These are phyloP conservation scores for Phragmatobia fuliginosa DNA, from an alignment of 2,888 invertebrate genomes.

Conservation along the genomic window DNA sequence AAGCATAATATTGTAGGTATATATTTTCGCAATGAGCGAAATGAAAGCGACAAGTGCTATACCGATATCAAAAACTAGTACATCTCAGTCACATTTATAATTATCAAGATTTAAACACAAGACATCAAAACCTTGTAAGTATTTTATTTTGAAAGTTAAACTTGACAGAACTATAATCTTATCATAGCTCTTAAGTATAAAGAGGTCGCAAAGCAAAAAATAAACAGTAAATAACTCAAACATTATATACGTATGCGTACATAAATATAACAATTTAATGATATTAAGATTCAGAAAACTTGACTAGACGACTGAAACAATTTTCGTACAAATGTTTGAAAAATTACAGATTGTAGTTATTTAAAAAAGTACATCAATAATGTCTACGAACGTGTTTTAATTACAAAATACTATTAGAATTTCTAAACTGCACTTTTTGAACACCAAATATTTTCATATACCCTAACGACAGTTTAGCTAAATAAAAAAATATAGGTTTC, in stretches of 20 bases:
- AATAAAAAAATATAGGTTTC: slow-evolving; percentile 84
- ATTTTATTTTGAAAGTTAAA: slow-evolving; percentile 26
- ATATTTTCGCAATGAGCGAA: slow-evolving; percentile 22
- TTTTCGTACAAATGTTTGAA: slow-evolving; percentile 47
- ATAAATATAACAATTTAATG: slow-evolving; percentile 46
- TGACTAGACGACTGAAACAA: slow-evolving; percentile 34
- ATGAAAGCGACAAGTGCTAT: slow-evolving; percentile 30
- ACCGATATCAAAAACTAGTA: slow-evolving; percentile 26
- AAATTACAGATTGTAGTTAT: slow-evolving; percentile 49
- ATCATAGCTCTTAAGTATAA: slow-evolving; percentile 50
- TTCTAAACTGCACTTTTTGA: slow-evolving; percentile 78
- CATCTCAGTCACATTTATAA: slow-evolving; percentile 35
- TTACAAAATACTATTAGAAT: slow-evolving; percentile 69
- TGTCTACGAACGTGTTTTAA: slow-evolving; percentile 66
- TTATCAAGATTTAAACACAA: slow-evolving; percentile 27
- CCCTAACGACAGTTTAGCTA: slow-evolving; percentile 82
- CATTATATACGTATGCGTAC: slow-evolving; percentile 30
- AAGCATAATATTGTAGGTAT: slow-evolving; percentile 26
- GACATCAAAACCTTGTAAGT: slow-evolving; percentile 33
- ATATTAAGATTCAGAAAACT: slow-evolving; percentile 31
- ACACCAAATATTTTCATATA: slow-evolving; percentile 78
- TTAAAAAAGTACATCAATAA: slow-evolving; percentile 64
- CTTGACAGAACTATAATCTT: slow-evolving; percentile 53
- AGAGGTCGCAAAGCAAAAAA: slow-evolving; percentile 42
- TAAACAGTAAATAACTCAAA: slow-evolving; percentile 46